These are phyloP conservation scores for Leuctra nigra DNA, from an alignment of 2,888 invertebrate genomes.

Conservation along the genomic window DNA sequence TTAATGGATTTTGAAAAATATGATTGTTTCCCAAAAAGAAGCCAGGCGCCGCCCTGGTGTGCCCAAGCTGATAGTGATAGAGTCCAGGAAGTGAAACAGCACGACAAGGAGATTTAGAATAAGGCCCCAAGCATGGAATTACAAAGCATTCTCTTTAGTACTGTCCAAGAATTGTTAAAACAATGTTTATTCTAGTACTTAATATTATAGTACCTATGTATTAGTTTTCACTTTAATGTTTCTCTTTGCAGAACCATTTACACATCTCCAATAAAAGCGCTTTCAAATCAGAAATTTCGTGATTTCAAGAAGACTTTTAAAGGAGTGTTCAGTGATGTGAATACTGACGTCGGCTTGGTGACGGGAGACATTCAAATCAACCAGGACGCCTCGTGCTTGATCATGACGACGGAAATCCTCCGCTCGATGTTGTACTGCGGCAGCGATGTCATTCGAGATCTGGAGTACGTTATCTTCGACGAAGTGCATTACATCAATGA, in stretches of 20 bases:
- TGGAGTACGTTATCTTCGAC: constrained; percentile 98
- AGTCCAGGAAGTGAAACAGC: too few species aligned
- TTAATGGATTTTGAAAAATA: too few species aligned
- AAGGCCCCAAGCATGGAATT: too few species aligned
- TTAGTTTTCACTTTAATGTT: not conserved
- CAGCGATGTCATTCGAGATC: constrained; percentile 89
- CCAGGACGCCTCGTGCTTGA: constrained; percentile 86
- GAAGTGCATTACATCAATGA: constrained; percentile 99
- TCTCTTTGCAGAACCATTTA: constrained; percentile 67
- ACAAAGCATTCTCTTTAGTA: too few species aligned
- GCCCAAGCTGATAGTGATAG: too few species aligned
- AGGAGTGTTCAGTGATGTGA: constrained; percentile 21
- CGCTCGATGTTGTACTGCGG: constrained; percentile 92
- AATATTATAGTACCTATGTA: not conserved
- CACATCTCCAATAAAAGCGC: constrained; percentile 97
- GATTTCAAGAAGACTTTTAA: constrained; percentile 92
- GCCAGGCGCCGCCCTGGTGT: too few species aligned
- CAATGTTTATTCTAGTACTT: not conserved
- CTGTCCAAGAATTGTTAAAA: too few species aligned
- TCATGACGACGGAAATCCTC: constrained; percentile 99
- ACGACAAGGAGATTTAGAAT: too few species aligned
- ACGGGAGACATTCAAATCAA: constrained; percentile 96
- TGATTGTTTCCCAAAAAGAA: too few species aligned
- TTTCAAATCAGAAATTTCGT: constrained; percentile 98
- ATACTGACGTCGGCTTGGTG: constrained; percentile 76